These are phyloP conservation scores for Seladonia tumulorum DNA, from an alignment of 2,888 invertebrate genomes.

Conservation along the genomic window DNA sequence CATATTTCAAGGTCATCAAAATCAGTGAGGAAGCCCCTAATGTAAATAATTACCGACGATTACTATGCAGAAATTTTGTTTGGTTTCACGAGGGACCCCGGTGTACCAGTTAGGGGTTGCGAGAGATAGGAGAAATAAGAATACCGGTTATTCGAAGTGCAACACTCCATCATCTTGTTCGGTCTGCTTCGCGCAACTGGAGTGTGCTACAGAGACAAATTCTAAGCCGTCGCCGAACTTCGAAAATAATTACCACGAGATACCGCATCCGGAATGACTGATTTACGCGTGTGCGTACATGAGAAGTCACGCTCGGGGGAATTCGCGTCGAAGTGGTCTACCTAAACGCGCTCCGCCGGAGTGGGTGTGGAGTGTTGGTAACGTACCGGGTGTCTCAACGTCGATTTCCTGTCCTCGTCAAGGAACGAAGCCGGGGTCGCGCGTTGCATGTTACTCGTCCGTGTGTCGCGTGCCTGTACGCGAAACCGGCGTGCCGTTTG, in stretches of 20 bases:
- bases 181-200: neutral
- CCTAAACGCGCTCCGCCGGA: slow-evolving; percentile 46
- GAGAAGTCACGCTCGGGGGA: slow-evolving; percentile 52
- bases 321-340: slow-evolving; percentile 52
- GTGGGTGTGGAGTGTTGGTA: slow-evolving; percentile 51
- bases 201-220: neutral
- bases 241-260: slow-evolving; percentile 38
- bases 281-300: slow-evolving; percentile 32
- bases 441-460: neutral
- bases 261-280: slow-evolving; percentile 30
- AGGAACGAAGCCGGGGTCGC: neutral
- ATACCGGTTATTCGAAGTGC: too few species aligned
- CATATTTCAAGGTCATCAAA: too few species aligned
- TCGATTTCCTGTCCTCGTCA: slow-evolving; percentile 34
- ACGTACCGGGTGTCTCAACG: slow-evolving; percentile 54
- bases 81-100: too few species aligned
- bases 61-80: too few species aligned
- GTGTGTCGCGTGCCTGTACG: slow-evolving; percentile 22
- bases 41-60: too few species aligned
- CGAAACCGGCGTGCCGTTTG: slow-evolving; percentile 41
- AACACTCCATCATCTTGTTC: too few species aligned
- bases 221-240: neutral
- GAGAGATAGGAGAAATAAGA: too few species aligned
- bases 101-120: too few species aligned
- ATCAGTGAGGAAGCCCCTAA: too few species aligned